phyloP scores from a whole-genome alignment of 2,797 vertebrate genomes.

The Alfaro cultratus region DNA sequence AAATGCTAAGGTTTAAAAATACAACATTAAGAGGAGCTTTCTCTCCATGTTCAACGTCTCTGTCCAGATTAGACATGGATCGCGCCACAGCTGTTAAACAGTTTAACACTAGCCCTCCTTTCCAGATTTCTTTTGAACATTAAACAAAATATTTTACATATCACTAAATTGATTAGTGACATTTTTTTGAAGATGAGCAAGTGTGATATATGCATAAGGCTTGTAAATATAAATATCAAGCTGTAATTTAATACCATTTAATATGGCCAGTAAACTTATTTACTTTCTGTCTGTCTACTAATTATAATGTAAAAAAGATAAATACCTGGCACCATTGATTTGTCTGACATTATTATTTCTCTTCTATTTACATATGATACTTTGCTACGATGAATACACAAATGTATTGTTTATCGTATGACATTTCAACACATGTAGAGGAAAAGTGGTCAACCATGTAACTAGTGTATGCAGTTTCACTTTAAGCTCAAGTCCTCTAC shows the following conservation, averaged over 20 bases:
- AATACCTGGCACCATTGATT: background rate
- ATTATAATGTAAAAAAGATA: background rate
- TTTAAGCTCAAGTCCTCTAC: background rate
- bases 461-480: background rate
- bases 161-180: background rate
- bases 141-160: background rate
- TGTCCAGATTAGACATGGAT: background rate
- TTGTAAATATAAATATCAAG: background rate
- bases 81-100: too few relatives aligned
- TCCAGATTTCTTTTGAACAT: background rate
- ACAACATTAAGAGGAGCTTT: background rate
- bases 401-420: background rate
- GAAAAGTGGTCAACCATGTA: background rate
- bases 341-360: background rate
- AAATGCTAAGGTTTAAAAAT: background rate
- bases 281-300: background rate
- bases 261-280: background rate
- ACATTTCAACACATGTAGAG: constrained; percentile 6
- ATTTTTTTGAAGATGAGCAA: background rate
- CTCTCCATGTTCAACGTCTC: background rate
- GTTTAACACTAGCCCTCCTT: background rate
- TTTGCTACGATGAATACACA: background rate
- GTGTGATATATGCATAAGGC: background rate
- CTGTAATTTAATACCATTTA: background rate
- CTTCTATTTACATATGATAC: background rate